Evolutionary conservation across 2,797 vertebrate species (phyloP).

Genomic region (Mus minutoides): DNA sequence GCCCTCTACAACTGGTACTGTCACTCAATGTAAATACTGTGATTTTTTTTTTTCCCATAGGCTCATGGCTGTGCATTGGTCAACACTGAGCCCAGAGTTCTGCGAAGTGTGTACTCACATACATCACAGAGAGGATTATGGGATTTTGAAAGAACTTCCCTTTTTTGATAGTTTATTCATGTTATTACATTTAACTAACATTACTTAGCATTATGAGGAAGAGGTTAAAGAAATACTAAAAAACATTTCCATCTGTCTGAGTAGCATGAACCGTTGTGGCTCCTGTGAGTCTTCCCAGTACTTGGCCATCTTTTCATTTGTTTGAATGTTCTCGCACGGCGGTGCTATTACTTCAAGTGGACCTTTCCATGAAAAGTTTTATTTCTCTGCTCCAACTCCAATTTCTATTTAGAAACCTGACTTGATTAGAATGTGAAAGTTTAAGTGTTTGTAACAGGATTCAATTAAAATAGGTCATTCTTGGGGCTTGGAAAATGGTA

Average conservation of each 20-base stretch:
- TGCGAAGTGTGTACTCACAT: fast-evolving
- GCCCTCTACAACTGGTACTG: background rate
- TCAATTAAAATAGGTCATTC: slow-evolving; percentile 84
- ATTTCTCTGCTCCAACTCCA: slow-evolving; percentile 68
- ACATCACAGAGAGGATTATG: background rate
- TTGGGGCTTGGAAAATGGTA: slow-evolving; percentile 79
- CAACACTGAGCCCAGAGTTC: background rate
- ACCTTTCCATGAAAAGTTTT: slow-evolving; percentile 63
- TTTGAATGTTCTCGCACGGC: background rate
- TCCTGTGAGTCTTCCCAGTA: background rate
- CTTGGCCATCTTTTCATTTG: background rate
- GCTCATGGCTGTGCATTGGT: background rate
- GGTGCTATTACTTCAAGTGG: background rate
- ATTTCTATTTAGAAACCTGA: slow-evolving; percentile 79
- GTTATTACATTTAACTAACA: background rate
- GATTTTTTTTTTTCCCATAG: background rate
- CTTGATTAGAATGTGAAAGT: slow-evolving; percentile 80
- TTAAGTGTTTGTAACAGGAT: slow-evolving; percentile 79
- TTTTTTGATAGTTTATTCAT: background rate
- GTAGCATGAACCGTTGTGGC: background rate
- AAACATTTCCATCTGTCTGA: slow-evolving; percentile 10
- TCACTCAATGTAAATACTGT: background rate
- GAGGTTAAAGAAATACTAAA: background rate
- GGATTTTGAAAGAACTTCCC: background rate
- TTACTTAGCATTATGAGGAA: background rate